Base-by-base conservation (phyloP, 2,113 vertebrate species). In the Meriones unguiculatus region DNA sequence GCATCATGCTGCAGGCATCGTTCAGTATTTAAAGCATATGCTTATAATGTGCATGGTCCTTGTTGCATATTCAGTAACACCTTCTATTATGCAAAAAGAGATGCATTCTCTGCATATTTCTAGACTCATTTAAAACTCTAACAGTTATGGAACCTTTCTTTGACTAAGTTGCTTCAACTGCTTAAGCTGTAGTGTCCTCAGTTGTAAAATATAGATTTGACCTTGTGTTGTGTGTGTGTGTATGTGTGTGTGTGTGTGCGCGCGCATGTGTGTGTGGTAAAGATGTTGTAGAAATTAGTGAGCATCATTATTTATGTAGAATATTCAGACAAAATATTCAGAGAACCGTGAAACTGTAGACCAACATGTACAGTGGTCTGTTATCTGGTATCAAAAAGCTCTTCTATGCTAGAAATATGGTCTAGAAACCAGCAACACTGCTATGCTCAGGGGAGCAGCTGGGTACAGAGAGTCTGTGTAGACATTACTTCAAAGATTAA, bases 401-500 rank as follows among this genome's bases (percentile, higher is more conserved):
- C 22, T 50, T 18, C 12, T 4, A 46, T 59, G 5, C 69, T 14
- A 62, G 20, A 86, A 93, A 25, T 72, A 35, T 52, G 10, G 1
- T 9, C 3, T n/a, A 91, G 89, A 91, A 95, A 57, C 41, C 28
- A 85, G 24, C 2, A 84, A 35, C 7, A 73, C 4, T 62, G 5
- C 7, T 20, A 77, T 54, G n/a, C 69, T 76, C 62, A 54, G 70
- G 12, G 4, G 0, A 85, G 18, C 41, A 89, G 22, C n/a, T 88
- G 46, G 9, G 46, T 87, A 70, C 7, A 46, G 24, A n/a, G 59
- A 7, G 72, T 93, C 0, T 28, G n/a, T 41, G 8, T 7, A 89
- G 46, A 28, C 12, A 92, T 93, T 82, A 95, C 78, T 94, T 50
- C 96, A 95, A 93, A 88, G n/a, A 84, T 78, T 82, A 67, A 92